Evolutionary conservation across 2,888 invertebrate genomes (phyloP).

Genomic region (Caenorhabditis doughertyi): DNA sequence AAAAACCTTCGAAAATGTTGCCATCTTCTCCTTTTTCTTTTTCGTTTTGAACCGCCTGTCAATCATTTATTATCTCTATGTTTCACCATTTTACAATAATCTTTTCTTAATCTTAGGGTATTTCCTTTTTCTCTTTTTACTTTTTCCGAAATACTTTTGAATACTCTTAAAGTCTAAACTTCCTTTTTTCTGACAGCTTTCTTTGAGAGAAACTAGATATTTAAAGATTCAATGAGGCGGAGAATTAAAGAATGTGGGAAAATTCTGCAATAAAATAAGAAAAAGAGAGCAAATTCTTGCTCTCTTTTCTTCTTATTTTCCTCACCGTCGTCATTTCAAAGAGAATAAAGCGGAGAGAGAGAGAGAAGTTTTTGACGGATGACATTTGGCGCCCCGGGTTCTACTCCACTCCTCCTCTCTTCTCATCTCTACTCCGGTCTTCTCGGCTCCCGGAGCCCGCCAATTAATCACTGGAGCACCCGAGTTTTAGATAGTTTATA

Average conservation of each 20-base stretch:
- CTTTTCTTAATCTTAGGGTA: slow-evolving; percentile 35
- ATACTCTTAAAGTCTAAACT: slow-evolving; percentile 21
- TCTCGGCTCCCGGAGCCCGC: slow-evolving; percentile 53
- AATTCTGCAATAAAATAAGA: slow-evolving; percentile 25
- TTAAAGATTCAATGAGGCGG: slow-evolving; percentile 44
- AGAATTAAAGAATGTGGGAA: slow-evolving; percentile 50
- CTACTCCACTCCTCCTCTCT: slow-evolving; percentile 39
- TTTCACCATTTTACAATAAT: slow-evolving; percentile 37
- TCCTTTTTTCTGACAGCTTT: slow-evolving; percentile 23
- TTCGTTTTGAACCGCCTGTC: slow-evolving; percentile 47
- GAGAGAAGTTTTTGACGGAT: slow-evolving; percentile 53
- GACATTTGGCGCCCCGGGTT: slow-evolving; percentile 56
- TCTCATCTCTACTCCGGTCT: slow-evolving; percentile 35
- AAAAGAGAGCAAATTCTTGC: slow-evolving; percentile 23
- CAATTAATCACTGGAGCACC: slow-evolving; percentile 64
- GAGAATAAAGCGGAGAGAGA: slow-evolving; percentile 10
- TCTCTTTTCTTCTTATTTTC: slow-evolving; percentile 37
- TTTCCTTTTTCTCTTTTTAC: background rate
- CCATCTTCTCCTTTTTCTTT: slow-evolving; percentile 10
- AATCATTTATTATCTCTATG: slow-evolving; percentile 55
- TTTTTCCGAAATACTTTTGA: slow-evolving; percentile 20
- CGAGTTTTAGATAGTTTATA: slow-evolving; percentile 10
- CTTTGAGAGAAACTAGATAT: slow-evolving; percentile 2
- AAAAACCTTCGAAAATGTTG: slow-evolving; percentile 49
- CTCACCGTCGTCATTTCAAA: slow-evolving; percentile 30